These are phyloP conservation scores for Dendropsophus ebraccatus DNA, from an alignment of 2,113 vertebrate species.

Conservation along the genomic window DNA sequence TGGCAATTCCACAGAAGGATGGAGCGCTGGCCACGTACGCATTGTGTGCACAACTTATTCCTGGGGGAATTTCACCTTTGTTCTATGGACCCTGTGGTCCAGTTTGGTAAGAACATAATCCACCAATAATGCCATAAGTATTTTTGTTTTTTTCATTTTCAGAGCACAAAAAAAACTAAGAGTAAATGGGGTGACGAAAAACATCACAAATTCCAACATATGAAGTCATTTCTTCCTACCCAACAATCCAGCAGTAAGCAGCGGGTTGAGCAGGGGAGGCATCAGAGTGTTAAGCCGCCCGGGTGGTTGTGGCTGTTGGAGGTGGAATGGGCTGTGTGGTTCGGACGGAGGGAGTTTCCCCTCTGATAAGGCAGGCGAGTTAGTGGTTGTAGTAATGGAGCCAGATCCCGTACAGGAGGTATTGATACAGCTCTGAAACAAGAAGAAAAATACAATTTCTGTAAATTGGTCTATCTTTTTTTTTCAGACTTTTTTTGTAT, in stretches of 20 bases:
- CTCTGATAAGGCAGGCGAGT: conserved; percentile 55
- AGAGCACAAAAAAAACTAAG: too few relatives aligned
- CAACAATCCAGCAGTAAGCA: conserved; percentile 80
- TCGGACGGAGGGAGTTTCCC: conserved; percentile 63
- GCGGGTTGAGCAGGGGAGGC: conserved; percentile 76
- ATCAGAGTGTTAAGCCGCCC: conserved; percentile 74
- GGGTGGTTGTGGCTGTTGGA: conserved; percentile 66
- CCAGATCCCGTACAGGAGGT: conserved; percentile 43
- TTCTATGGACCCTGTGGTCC: too few relatives aligned
- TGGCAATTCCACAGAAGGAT: too few relatives aligned
- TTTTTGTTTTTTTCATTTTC: too few relatives aligned
- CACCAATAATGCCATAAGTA: too few relatives aligned
- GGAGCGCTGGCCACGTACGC: too few relatives aligned
- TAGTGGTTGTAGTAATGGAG: conserved; percentile 54
- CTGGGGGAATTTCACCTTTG: too few relatives aligned
- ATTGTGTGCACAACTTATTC: too few relatives aligned
- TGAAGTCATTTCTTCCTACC: conserved; percentile 69
- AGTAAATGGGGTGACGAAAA: not conserved
- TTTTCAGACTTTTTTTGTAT: too few relatives aligned
- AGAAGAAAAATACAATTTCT: not conserved
- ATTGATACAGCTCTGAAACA: conserved; percentile 53
- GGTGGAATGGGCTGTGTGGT: conserved; percentile 73
- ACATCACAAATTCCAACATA: not conserved
- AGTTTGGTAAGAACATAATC: too few relatives aligned
- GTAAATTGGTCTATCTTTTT: too few relatives aligned